Evolutionary conservation across 2,113 vertebrate genomes (phyloP), one percentile per base, ranked within the genome.

Genomic region (Urocitellus parryii): DNA sequence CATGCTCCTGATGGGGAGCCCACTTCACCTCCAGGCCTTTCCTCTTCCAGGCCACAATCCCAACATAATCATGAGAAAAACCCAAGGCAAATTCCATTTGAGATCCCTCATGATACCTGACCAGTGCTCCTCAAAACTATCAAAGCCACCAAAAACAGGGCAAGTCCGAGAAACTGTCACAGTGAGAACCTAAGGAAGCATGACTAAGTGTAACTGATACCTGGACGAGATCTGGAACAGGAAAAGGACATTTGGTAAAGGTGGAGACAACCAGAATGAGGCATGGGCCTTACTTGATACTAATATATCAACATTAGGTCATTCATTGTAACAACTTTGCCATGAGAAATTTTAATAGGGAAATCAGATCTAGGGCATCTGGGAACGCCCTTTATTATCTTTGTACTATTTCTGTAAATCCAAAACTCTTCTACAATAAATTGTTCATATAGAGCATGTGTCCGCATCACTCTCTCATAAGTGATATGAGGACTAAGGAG

Each of bases 361-460:
- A 91, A 91, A 53, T 5, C 63, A 37, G 37, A 8, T 63, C 24
- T 45, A 88, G 51, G 39, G 4, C 25, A 63, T 32, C 20, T 67
- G 7, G 16, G 68, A 74, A 61, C 11, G n/a, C 45, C 81, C 22
- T 76, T 32, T 84, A 73, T n/a, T 58, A 70, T 34, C 74, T 48
- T 68, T 27, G 39, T 12, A 92, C 20, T 86, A 51, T 82, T 95
- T 84, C 56, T 74, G 27, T 72, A 92, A 93, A 58, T 78, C 37
- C 82, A 74, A 93, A 93, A 80, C 16, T 34, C 6, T 74, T 81
- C 45, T 63, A 56, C 12, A 45, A 20, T 82, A 45, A 82, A 63
- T 17, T n/a, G 20, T 29, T 51, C 34, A 63, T 24, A 81, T 73
- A 18, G 10, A 84, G 83, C 25, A n/a, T 53, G 37, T 51, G 18